Conservation (phyloP, 2,113 vertebrate genomes). For the Stigmatopora nigra region DNA sequence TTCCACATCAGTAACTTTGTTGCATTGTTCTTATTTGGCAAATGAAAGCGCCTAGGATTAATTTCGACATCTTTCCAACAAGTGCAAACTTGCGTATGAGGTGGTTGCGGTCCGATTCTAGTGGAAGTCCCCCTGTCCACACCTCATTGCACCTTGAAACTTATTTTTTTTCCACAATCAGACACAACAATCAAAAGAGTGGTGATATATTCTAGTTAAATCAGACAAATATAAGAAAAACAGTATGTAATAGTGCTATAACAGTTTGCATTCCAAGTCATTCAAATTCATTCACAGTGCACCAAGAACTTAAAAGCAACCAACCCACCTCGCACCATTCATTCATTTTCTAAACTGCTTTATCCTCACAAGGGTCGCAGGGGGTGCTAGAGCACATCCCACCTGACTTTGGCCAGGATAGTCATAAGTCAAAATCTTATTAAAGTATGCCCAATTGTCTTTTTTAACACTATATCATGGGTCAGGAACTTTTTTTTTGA, state of each 20-base stretch:
- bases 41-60: background rate
- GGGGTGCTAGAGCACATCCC: no score
- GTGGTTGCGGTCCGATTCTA: background rate
- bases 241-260: background rate
- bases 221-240: no score
- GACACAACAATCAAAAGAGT: no score
- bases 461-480: background rate
- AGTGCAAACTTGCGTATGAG: background rate
- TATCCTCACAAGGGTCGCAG: no score
- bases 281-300: background rate
- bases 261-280: background rate
- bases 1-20: background rate
- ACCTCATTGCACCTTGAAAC: conserved; percentile 17
- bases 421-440: background rate
- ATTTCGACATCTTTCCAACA: background rate
- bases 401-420: background rate
- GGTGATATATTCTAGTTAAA: no score
- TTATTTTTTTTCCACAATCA: background rate
- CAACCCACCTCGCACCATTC: background rate
- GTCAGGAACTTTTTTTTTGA: no score
- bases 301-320: background rate
- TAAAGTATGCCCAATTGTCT: background rate
- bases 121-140: conserved; percentile 8
- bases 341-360: background rate
- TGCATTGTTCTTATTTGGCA: background rate